Conservation (phyloP, 2,888 invertebrate species). For the Chymomyza fuscimana region DNA sequence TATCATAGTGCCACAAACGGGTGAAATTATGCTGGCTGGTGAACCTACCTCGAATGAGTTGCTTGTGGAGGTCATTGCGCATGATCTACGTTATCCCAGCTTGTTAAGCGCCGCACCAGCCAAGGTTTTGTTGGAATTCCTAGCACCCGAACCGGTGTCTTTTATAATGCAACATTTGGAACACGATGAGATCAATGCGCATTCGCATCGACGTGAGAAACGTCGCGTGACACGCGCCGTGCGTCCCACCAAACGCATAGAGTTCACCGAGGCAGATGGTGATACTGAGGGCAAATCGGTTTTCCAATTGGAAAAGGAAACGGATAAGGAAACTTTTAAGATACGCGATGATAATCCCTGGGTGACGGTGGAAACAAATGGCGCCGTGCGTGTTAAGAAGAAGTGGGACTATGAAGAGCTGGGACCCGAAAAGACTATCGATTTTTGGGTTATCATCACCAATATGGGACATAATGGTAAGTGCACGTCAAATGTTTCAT, state of each 20-base stretch:
- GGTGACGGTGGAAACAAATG: slow-evolving; percentile 95
- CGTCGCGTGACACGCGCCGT: slow-evolving; percentile 92
- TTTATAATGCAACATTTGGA: slow-evolving; percentile 83
- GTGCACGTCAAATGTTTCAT: slow-evolving; percentile 68
- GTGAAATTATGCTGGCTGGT: slow-evolving; percentile 90
- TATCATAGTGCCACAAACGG: slow-evolving; percentile 95
- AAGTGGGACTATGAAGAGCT: slow-evolving; percentile 98
- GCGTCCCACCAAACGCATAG: slow-evolving; percentile 95
- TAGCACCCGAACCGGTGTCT: slow-evolving; percentile 82
- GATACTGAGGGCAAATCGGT: slow-evolving; percentile 92
- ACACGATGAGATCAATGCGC: slow-evolving; percentile 79
- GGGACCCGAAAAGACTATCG: slow-evolving; percentile 96
- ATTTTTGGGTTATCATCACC: slow-evolving; percentile 96
- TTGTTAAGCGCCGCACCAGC: slow-evolving; percentile 86
- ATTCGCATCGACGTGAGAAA: slow-evolving; percentile 85
- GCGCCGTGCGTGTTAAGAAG: slow-evolving; percentile 95
- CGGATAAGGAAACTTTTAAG: slow-evolving; percentile 94
- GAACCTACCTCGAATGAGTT: slow-evolving; percentile 85
- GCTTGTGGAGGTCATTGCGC: slow-evolving; percentile 89
- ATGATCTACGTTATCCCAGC: slow-evolving; percentile 89
- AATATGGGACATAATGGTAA: slow-evolving; percentile 93
- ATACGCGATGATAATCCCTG: slow-evolving; percentile 96
- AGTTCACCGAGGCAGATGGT: slow-evolving; percentile 94
- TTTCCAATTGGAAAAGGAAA: slow-evolving; percentile 94
- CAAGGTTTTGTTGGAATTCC: slow-evolving; percentile 88